Conservation (phyloP, 1,140 invertebrate genomes). For the Lamellibrachia luymesi region DNA sequence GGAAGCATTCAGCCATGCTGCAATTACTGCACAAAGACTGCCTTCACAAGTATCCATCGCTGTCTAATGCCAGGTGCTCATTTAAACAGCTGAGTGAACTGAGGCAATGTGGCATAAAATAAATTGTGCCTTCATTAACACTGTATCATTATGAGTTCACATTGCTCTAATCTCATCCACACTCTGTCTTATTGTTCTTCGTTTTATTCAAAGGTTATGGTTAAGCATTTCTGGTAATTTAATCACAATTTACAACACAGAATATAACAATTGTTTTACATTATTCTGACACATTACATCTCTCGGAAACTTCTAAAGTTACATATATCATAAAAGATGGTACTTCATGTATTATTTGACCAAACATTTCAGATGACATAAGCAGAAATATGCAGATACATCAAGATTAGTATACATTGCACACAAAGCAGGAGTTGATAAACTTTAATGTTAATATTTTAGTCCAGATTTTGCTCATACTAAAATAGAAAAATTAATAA, state of each 20-base stretch:
- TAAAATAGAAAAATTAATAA: too few relatives aligned
- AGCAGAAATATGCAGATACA: constrained; percentile 6
- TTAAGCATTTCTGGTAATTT: too few relatives aligned
- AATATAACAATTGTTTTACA: constrained; percentile 8
- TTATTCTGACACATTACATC: background rate
- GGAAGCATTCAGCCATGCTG: too few relatives aligned
- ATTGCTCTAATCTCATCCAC: background rate
- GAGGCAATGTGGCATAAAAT: background rate
- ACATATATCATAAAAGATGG: too few relatives aligned
- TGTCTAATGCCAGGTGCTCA: background rate
- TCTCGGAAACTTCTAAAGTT: background rate
- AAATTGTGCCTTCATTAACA: too few relatives aligned
- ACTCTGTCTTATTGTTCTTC: background rate
- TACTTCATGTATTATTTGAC: too few relatives aligned
- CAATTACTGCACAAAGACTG: too few relatives aligned
- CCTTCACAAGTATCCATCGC: background rate
- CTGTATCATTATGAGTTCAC: too few relatives aligned
- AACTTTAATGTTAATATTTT: too few relatives aligned
- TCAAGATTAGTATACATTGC: background rate
- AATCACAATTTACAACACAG: background rate
- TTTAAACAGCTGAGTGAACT: background rate
- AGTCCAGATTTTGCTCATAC: too few relatives aligned
- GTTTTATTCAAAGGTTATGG: too few relatives aligned
- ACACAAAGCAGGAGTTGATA: too few relatives aligned
- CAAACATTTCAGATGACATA: background rate